These are phyloP conservation scores for Ploceus nigricollis DNA, from an alignment of 2,113 vertebrate genomes.

Conservation along the genomic window DNA sequence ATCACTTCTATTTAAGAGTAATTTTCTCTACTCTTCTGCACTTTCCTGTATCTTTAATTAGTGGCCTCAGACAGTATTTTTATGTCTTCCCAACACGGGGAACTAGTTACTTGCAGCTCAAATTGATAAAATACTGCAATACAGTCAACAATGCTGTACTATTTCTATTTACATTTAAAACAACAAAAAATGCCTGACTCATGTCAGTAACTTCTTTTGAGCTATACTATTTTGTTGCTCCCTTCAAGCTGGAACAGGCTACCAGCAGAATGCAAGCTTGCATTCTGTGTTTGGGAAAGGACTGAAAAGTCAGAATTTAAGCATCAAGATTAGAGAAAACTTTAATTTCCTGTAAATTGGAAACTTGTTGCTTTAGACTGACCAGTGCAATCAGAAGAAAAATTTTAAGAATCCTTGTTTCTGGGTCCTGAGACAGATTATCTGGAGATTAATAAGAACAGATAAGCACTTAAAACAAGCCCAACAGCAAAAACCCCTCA, in stretches of 20 bases:
- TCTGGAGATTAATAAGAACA: neutral
- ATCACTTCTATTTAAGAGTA: neutral
- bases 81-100: accelerated
- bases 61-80: neutral
- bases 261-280: neutral
- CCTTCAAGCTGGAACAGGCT: neutral
- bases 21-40: neutral
- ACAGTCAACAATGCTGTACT: neutral
- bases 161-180: neutral
- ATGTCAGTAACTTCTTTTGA: neutral
- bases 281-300: neutral
- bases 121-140: neutral
- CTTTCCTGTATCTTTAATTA: neutral
- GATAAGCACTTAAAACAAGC: neutral
- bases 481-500: neutral
- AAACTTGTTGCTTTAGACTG: neutral
- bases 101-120: neutral
- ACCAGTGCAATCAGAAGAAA: neutral
- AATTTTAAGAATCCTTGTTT: neutral
- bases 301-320: neutral
- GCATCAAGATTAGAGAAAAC: neutral
- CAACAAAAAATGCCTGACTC: neutral
- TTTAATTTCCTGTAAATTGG: neutral
- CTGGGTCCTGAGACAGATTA: neutral
- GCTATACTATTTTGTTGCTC: neutral